Base-by-base conservation (phyloP, 2,888 invertebrate species). In the Trichogramma evanescens region DNA sequence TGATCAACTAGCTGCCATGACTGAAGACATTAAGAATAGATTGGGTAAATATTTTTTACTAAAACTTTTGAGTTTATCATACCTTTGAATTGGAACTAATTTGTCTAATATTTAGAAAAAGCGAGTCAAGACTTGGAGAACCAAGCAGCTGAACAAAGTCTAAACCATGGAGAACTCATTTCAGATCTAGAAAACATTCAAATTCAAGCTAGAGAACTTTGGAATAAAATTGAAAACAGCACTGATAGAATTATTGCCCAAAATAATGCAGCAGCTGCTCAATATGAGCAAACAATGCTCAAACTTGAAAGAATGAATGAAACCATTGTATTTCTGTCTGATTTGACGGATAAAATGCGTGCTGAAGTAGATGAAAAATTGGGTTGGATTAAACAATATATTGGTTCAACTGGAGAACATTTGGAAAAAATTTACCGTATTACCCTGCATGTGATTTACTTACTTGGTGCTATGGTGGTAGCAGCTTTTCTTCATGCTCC, bases 161-260 rank as follows among this genome's bases (percentile, higher is more conserved):
- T 77, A 13, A 83, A 83, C 70, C 85, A 86, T 69, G 70, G 79
- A 48, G 81, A 83, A 67, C 71, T 86, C 39, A 70, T 85, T 9
- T 69, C 79, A 4, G 84, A 85, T 72, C 74, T 86, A 50, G 73
- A 79, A 10, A 71, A 72, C 38, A 82, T 86, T 66, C 82, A 84
- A 65, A 72, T 79, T 51, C 82, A 82, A 69, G 80, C 83, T 1
- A 77, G 80, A 62, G 71, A 77, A 46, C 82, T 86, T 61, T 83
- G 84, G 76, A 72, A 80, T 9, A 82, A 82, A 73, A 82, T 85
- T 52, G 84, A 77, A 62, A 60, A 64, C 3, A 75, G 75, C 54
- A 74, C 76, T 6, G 68, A 74, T 61, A 71, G 80, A 50, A 77
- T 83, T 40, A 66, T 82, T 39, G 67, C 72, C 40, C 82, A 82